Evolutionary conservation across 2,797 vertebrate genomes (phyloP).

Genomic region (Premnoplex brunnescens): DNA sequence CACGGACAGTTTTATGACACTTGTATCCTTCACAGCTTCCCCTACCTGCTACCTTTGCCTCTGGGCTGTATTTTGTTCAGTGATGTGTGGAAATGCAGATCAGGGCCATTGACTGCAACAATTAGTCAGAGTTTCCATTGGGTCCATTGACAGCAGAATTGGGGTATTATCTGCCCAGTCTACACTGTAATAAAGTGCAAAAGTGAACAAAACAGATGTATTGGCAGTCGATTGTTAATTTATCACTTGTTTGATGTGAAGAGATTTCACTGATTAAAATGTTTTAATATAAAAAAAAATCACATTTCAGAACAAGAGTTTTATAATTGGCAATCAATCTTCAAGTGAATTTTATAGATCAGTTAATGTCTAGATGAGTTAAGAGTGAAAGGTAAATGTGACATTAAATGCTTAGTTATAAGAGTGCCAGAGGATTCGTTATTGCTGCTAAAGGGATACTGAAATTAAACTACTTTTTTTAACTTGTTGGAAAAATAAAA

Average conservation of each 20-base stretch:
- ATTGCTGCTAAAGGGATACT: not conserved
- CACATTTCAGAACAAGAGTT: constrained; percentile 43
- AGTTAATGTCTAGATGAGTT: constrained; percentile 62
- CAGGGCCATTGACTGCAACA: not conserved
- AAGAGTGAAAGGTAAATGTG: constrained; percentile 62
- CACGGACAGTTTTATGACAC: not conserved
- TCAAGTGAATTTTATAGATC: constrained; percentile 60
- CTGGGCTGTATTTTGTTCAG: not conserved
- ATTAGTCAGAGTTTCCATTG: not conserved
- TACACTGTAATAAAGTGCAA: not conserved
- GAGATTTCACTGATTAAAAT: constrained; percentile 40
- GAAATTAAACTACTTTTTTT: not conserved
- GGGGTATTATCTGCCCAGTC: not conserved
- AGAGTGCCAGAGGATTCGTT: constrained; percentile 64
- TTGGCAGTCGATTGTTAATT: constrained; percentile 16
- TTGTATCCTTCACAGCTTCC: not conserved
- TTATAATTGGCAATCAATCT: constrained; percentile 62
- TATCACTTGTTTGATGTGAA: constrained; percentile 12
- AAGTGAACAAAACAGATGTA: not conserved
- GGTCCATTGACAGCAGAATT: constrained; percentile 2
- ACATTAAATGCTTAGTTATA: constrained; percentile 69
- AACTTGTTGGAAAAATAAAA: constrained; percentile 35
- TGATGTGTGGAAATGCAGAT: constrained; percentile 12
- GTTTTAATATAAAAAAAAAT: constrained; percentile 28
- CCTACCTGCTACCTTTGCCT: not conserved